Base-by-base conservation (phyloP, 1,140 invertebrate species). In the Hylaeus volcanicus region DNA sequence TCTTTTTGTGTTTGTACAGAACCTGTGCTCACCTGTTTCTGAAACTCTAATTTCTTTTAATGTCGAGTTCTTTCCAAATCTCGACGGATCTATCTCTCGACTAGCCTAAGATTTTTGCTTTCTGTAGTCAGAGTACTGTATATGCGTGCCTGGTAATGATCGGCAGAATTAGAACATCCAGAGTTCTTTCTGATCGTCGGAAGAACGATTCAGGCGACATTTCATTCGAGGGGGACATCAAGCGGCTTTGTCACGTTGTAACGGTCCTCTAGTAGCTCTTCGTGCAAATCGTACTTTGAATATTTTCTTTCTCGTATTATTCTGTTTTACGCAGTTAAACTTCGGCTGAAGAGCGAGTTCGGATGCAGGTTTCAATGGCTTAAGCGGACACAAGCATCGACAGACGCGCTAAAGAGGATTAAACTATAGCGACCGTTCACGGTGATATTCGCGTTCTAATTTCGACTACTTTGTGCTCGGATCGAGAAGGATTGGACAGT, bases 211-310 rank as follows among this genome's bases (percentile, higher is more conserved):
- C 51, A 58, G 39, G 43, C 26, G 26, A 63, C 45, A 60, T 55
- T 41, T 65, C 53, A 71, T 84, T 82, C 56, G 53, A 12, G 45
- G 26, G 37, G 6, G 48, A 51, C 45, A 45, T 56, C 83, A 83
- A 83, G 71, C 58, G 65, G 76, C 74, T 85, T 83, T 85, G 37
- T 48, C 15, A 2, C 48, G 48, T 56, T 61, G 41, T 51, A 55
- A 73, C 58, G 43, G 68, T 74, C 51, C 58, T 53, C 51, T 39
- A 65, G 51, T n/a, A 70, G 37, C 66, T 11, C 60, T 78, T 58
- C 69, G 43, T 43, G 41, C 61, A 56, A 58, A 43, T 55, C 65
- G 63, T 51, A 58, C 71, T 68, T 45, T 41, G 55, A 73, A 74
- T 80, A 79, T 66, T 78, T 66, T 48, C 56, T 58, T 69, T 37